These are phyloP conservation scores for Stegophylla sp. DNA, from an alignment of 2,888 invertebrate genomes.

Conservation along the genomic window DNA sequence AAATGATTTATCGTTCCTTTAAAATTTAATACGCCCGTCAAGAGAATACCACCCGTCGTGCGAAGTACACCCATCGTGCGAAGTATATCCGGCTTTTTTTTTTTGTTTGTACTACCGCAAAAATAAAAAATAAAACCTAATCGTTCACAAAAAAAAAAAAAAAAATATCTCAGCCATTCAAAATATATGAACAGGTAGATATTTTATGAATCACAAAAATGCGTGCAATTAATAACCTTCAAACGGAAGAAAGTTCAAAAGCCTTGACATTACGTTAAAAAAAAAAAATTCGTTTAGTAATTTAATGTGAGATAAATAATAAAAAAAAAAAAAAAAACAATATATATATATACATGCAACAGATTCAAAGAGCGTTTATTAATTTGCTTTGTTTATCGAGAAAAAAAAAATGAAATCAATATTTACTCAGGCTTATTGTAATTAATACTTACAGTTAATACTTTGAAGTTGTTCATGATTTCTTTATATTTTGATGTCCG, in stretches of 20 bases:
- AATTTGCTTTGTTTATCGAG: not conserved
- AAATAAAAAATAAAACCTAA: too few relatives aligned
- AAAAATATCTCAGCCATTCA: not conserved
- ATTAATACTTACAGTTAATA: slow-evolving; percentile 41
- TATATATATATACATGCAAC: too few relatives aligned
- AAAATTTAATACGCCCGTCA: too few relatives aligned
- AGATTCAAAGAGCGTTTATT: not conserved
- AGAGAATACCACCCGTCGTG: too few relatives aligned
- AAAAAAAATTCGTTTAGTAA: slow-evolving; percentile 10
- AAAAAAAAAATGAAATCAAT: not conserved
- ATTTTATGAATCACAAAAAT: slow-evolving; percentile 7
- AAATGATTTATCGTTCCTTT: too few relatives aligned
- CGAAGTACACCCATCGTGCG: too few relatives aligned
- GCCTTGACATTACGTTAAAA: slow-evolving; percentile 2
- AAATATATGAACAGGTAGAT: not conserved
- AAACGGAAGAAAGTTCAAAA: slow-evolving; percentile 27
- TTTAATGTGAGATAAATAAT: not conserved
- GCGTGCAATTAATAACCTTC: slow-evolving; percentile 13
- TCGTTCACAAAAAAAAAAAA: not conserved
- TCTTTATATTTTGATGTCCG: slow-evolving; percentile 12
- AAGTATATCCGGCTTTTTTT: too few relatives aligned
- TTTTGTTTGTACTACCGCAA: too few relatives aligned
- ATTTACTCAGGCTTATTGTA: not conserved
- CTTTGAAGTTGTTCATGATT: slow-evolving; percentile 29
- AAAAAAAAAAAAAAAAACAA: too few relatives aligned